Evolutionary conservation across 92 coral and sea anemone genomes (phyloP).

Genomic region (Parazoanthus atlanticus): DNA sequence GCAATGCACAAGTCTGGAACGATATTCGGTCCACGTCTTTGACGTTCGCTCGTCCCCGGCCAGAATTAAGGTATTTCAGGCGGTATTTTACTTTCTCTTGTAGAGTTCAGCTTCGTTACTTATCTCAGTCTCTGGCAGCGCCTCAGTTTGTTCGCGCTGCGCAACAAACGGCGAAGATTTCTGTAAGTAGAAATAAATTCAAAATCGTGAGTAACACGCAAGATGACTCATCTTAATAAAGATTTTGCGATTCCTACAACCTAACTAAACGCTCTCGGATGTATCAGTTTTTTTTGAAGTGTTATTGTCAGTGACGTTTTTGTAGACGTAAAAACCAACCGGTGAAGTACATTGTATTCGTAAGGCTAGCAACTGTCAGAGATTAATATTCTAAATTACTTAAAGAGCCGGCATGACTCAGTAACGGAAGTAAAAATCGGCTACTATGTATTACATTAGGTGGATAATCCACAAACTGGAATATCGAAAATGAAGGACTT

Average conservation of each 20-base stretch:
- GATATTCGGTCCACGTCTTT: constrained; percentile 22
- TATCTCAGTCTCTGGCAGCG: constrained; percentile 33
- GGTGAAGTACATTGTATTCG: not conserved
- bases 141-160: constrained; percentile 34
- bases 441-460: not conserved
- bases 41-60: not conserved
- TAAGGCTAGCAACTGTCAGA: not conserved
- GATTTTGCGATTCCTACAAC: not conserved
- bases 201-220: not conserved
- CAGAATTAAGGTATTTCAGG: not conserved
- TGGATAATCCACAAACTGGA: not conserved
- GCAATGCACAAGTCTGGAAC: constrained; percentile 7
- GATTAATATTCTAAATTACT: not conserved
- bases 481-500: constrained; percentile 4
- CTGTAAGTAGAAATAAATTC: constrained; percentile 13
- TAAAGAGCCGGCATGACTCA: not conserved
- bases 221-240: not conserved
- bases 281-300: not conserved
- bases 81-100: not conserved
- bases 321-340: not conserved
- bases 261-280: not conserved
- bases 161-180: constrained; percentile 42
- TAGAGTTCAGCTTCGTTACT: not conserved
- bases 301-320: not conserved
- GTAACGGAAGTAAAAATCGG: constrained; percentile 10